Evolutionary conservation across 2,797 vertebrate species (phyloP), one percentile per base, ranked within the genome.

Genomic region (Rhadinocentrus ornatus): DNA sequence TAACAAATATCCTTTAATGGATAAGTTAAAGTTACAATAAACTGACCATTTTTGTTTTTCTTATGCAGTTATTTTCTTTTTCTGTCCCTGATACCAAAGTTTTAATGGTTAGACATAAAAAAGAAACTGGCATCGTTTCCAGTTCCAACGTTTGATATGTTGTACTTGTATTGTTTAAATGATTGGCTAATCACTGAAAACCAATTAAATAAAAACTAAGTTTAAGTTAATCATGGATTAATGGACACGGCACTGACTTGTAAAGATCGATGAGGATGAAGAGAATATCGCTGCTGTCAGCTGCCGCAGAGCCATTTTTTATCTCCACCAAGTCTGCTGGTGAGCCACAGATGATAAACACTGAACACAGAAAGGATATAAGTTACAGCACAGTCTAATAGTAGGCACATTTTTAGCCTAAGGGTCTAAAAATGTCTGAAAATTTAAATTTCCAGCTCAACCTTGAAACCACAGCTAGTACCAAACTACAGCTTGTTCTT

Each of bases 191-290:
- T 48, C 8, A 48, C 9, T 48, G 39, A 41, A 41, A 41, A 39
- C 37, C 15, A 41, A 41, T 18, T 18, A 18, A 41, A 39, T 16
- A 4, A 39, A 13, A 53, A 2, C 4, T 2, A 29, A 50, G 26
- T 56, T 4, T 13, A 50, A 7, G n/a, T 9, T 48, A 12, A 32
- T 58, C 4, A 32, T 29, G 0, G 0, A 7, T 9, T 34, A 31
- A 4, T 58, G 1, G n/a, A 18, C 11, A 22, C 24, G 46, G 67
- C 55, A 95, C 96, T 94, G 89, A 99, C 98, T 95, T 97, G 94
- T 96, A 97, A 70, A 98, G 94, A 88, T 99, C 97, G 62, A 99
- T 94, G 15, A 99, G 93, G 82, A 99, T 75, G 81, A 99, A 95
- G 71, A 96, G 75, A 16, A 92, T 83, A 18, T 96, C 91, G 2